These are phyloP conservation scores for Sus cebifrons DNA, from an alignment of 2,797 vertebrate genomes.

Conservation along the genomic window DNA sequence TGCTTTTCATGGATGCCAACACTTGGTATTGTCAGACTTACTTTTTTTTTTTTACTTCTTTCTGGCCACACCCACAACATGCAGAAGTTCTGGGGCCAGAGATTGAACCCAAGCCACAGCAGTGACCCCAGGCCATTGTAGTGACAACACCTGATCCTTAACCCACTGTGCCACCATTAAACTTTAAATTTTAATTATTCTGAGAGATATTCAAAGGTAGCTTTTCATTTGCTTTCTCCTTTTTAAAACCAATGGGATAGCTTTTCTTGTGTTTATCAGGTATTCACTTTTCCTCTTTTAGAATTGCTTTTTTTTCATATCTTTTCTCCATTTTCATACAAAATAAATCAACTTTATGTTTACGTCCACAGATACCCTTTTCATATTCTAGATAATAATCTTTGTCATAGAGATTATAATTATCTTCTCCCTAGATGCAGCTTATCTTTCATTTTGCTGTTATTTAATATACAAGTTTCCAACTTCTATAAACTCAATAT, in stretches of 20 bases:
- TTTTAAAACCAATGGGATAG: background rate
- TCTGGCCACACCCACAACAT: no score
- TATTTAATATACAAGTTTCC: background rate
- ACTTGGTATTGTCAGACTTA: background rate
- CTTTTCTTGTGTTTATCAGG: background rate
- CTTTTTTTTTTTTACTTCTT: no score
- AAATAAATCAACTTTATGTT: background rate
- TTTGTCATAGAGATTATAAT: background rate
- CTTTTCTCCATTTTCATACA: background rate
- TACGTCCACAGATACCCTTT: background rate
- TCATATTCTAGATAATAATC: background rate
- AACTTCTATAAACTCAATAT: background rate
- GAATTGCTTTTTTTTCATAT: background rate
- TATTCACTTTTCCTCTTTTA: background rate
- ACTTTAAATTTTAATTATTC: background rate
- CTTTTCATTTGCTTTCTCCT: slow-evolving; percentile 12
- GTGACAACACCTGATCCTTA: no score
- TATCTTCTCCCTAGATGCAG: background rate
- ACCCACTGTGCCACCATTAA: no score
- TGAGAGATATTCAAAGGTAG: background rate
- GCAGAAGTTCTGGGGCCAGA: no score
- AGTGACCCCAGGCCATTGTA: no score
- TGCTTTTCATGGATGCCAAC: background rate
- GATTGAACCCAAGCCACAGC: no score
- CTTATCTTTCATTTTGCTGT: background rate